Conservation (phyloP, 1,140 invertebrate species). For the Procambarus clarkii region DNA sequence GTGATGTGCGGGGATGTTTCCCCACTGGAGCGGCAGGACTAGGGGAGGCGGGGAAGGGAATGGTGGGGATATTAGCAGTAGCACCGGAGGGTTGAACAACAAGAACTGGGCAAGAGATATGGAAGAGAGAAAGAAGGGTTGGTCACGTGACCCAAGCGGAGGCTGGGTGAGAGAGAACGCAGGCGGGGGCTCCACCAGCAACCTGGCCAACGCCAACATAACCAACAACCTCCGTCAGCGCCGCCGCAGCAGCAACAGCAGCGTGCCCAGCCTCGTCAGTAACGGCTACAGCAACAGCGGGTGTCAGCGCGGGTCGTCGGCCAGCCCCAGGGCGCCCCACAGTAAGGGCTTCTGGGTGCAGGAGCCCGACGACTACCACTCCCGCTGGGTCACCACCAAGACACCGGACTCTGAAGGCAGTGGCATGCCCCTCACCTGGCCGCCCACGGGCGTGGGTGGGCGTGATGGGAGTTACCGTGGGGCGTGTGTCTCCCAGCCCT, state of each 20-base stretch:
- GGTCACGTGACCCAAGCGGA: slow-evolving; percentile 51
- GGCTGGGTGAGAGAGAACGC: slow-evolving; percentile 36
- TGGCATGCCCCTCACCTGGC: slow-evolving; percentile 67
- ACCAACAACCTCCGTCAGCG: slow-evolving; percentile 55
- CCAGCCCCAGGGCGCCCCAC: slow-evolving; percentile 69
- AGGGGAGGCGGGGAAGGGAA: slow-evolving; percentile 51
- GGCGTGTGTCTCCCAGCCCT: slow-evolving; percentile 52
- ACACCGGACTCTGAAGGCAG: slow-evolving; percentile 63
- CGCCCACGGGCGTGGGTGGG: slow-evolving; percentile 50
- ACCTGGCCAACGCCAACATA: slow-evolving; percentile 50
- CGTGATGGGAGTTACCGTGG: slow-evolving; percentile 14
- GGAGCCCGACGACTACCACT: slow-evolving; percentile 71
- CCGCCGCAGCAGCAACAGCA: slow-evolving; percentile 53
- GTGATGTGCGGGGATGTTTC: slow-evolving; percentile 40
- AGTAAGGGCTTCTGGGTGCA: slow-evolving; percentile 72
- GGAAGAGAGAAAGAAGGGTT: slow-evolving; percentile 39
- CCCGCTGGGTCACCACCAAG: slow-evolving; percentile 68
- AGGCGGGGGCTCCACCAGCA: slow-evolving; percentile 54
- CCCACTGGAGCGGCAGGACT: slow-evolving; percentile 49
- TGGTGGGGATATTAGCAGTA: slow-evolving; percentile 20
- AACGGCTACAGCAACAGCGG: slow-evolving; percentile 22
- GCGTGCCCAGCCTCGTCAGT: slow-evolving; percentile 57
- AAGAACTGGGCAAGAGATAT: slow-evolving; percentile 27
- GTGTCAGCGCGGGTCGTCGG: slow-evolving; percentile 57
- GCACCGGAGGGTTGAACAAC: not conserved